These are phyloP conservation scores for Huso huso DNA, from an alignment of 2,797 vertebrate species.

Conservation along the genomic window DNA sequence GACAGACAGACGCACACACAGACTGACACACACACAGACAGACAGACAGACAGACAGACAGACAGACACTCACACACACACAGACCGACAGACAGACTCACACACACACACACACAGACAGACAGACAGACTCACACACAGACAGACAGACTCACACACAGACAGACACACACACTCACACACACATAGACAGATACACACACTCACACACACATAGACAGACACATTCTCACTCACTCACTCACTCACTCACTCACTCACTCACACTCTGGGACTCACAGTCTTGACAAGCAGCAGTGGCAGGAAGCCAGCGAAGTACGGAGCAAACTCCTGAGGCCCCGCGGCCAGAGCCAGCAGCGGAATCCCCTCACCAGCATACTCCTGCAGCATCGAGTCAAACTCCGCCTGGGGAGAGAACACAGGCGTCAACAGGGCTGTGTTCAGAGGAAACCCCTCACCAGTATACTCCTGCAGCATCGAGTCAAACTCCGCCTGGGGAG, in stretches of 20 bases:
- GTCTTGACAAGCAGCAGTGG: constrained; percentile 74
- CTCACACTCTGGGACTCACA: constrained; percentile 46
- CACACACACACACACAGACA: too few relatives aligned
- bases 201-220: too few relatives aligned
- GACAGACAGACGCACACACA: background rate
- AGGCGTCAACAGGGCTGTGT: constrained; percentile 1
- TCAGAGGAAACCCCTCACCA: constrained; percentile 68
- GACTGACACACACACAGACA: too few relatives aligned
- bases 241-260: background rate
- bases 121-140: too few relatives aligned
- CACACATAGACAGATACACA: too few relatives aligned
- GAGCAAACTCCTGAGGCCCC: constrained; percentile 66
- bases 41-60: too few relatives aligned
- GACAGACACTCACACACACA: too few relatives aligned
- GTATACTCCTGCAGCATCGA: constrained; percentile 79
- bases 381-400: constrained; percentile 77
- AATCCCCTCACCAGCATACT: constrained; percentile 79
- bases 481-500: constrained; percentile 71
- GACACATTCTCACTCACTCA: background rate
- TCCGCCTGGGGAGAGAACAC: constrained; percentile 58
- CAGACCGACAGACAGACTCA: too few relatives aligned
- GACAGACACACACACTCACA: too few relatives aligned
- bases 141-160: too few relatives aligned
- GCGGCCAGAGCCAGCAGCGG: constrained; percentile 67
- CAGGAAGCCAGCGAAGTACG: constrained; percentile 74